Percentiles rank a stretch among this genome's conserved stretches.
Conservation (phyloP, 64 coral and sea anemone species). For the Acropora tenuis region DNA sequence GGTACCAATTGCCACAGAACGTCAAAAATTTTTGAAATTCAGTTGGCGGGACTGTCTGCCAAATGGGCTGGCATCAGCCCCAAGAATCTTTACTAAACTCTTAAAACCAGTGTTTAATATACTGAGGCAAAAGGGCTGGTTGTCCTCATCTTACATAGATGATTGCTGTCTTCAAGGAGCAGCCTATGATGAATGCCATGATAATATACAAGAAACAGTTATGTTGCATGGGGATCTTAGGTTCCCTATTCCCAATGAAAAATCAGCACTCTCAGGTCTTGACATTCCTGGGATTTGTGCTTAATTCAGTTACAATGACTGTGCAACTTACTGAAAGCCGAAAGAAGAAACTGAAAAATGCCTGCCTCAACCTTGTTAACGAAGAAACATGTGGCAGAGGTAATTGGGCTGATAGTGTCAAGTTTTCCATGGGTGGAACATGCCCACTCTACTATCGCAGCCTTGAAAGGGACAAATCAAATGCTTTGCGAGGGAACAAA, state of each 20-base stretch:
- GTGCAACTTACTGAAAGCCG: slow-evolving; percentile 17
- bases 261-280: slow-evolving; percentile 32
- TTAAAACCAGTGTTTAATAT: slow-evolving; percentile 37
- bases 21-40: slow-evolving; percentile 49
- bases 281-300: slow-evolving; percentile 36
- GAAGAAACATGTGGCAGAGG: slow-evolving; percentile 37
- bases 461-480: slow-evolving; percentile 31
- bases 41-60: slow-evolving; percentile 37
- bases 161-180: slow-evolving; percentile 45
- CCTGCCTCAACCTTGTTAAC: neutral
- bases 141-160: slow-evolving; percentile 56
- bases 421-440: slow-evolving; percentile 34
- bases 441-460: slow-evolving; percentile 23
- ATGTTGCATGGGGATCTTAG: slow-evolving; percentile 23
- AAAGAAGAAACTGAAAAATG: neutral
- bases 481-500: neutral
- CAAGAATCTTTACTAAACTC: slow-evolving; percentile 50
- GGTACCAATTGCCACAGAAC: slow-evolving; percentile 17
- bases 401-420: slow-evolving; percentile 29
- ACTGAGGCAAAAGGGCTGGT: slow-evolving; percentile 27
- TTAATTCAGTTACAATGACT: slow-evolving; percentile 27
- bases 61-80: slow-evolving; percentile 43
- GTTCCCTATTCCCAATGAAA: slow-evolving; percentile 36
- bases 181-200: slow-evolving; percentile 35
- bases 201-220: slow-evolving; percentile 18